Evolutionary conservation across 2,797 vertebrate genomes (phyloP).

Genomic region (Tamandua tetradactyla): DNA sequence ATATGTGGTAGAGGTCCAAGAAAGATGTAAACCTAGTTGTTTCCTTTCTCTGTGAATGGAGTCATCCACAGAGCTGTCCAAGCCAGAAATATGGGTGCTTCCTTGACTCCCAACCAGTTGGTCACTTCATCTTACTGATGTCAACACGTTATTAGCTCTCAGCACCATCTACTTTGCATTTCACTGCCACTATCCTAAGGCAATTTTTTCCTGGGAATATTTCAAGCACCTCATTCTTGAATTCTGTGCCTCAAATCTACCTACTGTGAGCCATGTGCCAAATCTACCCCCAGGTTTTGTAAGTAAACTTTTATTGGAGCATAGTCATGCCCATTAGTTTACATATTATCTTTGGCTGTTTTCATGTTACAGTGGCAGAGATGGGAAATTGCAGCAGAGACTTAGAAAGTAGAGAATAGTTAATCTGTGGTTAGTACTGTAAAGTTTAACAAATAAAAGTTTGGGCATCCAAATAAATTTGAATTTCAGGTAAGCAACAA

Average conservation of each 20-base stretch:
- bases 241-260: background rate
- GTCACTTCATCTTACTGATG: background rate
- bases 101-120: background rate
- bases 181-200: background rate
- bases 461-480: background rate
- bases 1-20: background rate
- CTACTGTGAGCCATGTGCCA: background rate
- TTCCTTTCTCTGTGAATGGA: background rate
- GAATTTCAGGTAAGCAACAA: constrained; percentile 38
- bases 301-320: constrained; percentile 33
- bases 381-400: background rate
- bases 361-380: background rate
- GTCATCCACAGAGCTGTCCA: background rate
- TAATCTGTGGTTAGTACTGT: background rate
- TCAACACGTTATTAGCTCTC: background rate
- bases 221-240: background rate
- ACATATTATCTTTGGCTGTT: background rate
- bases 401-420: background rate
- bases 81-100: background rate
- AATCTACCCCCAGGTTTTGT: background rate
- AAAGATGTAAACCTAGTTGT: background rate
- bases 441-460: constrained; percentile 20
- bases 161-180: background rate
- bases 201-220: background rate
- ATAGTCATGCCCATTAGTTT: background rate